A percentile compares a stretch with the other conserved stretches of the same genome.
Evolutionary conservation across 1,140 invertebrate genomes (phyloP).

Genomic region (Drosophila parabipectinata): DNA sequence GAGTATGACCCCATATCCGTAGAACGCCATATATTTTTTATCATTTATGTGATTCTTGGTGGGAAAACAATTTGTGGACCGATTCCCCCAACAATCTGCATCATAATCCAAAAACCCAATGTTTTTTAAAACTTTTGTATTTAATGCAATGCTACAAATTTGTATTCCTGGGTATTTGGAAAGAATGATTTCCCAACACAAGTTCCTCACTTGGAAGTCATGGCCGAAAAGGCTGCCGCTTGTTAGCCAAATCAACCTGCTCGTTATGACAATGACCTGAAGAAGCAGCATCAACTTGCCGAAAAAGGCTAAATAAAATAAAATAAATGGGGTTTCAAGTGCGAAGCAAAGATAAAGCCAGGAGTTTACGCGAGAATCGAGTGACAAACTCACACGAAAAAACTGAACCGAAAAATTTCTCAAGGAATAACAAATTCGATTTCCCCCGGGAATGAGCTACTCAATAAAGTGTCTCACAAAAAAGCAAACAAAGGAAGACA

Average conservation of each 20-base stretch:
- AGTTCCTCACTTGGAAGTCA: slow-evolving; percentile 11
- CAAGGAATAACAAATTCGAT: slow-evolving; percentile 62
- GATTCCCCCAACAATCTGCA: too few species aligned
- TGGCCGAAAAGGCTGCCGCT: slow-evolving; percentile 7
- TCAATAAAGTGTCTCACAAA: slow-evolving; percentile 25
- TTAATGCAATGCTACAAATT: too few species aligned
- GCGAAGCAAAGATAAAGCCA: slow-evolving; percentile 14
- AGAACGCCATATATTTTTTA: too few species aligned
- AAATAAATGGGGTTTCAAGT: slow-evolving; percentile 19
- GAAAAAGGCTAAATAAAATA: slow-evolving; percentile 40
- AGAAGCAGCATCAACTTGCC: slow-evolving; percentile 44
- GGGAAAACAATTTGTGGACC: too few species aligned
- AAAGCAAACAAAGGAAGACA: slow-evolving; percentile 8
- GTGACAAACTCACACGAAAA: slow-evolving; percentile 72
- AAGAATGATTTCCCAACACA: slow-evolving; percentile 2
- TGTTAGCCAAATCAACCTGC: slow-evolving; percentile 56
- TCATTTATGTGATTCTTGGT: too few species aligned
- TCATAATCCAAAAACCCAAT: too few species aligned
- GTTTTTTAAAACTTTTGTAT: too few species aligned
- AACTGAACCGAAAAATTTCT: slow-evolving; percentile 61
- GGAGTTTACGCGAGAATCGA: slow-evolving; percentile 38
- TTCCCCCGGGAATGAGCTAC: slow-evolving; percentile 1
- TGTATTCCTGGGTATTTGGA: not conserved
- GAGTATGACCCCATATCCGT: too few species aligned
- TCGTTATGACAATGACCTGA: slow-evolving; percentile 53